Evolutionary conservation across 2,113 vertebrate genomes (phyloP).

Genomic region (Raphicerus campestris): DNA sequence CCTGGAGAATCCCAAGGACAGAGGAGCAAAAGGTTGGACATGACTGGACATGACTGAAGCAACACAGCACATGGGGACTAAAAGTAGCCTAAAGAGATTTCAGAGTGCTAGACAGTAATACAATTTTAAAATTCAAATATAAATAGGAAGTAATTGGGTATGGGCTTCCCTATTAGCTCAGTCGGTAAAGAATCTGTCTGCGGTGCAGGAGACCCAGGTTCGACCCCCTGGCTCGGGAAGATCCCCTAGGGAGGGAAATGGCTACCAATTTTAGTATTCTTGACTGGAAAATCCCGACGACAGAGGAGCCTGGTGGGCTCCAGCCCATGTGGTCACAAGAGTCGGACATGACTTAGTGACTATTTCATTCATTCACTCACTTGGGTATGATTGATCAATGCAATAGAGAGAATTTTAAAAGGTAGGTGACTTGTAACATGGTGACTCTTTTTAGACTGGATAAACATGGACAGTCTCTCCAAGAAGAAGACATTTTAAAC

Average conservation of each 20-base stretch:
- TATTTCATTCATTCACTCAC: neutral
- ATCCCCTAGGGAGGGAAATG: neutral
- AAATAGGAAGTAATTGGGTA: neutral
- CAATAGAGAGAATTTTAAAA: neutral
- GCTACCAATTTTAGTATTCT: neutral
- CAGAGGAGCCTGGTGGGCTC: neutral
- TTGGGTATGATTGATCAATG: neutral
- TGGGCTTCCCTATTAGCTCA: neutral
- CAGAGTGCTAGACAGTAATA: neutral
- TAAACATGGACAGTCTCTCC: neutral
- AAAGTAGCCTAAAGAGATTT: neutral
- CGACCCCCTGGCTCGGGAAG: fast-evolving
- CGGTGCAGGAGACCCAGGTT: fast-evolving
- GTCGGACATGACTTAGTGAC: neutral
- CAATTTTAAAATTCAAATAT: neutral
- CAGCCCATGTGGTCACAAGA: neutral
- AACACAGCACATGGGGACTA: neutral
- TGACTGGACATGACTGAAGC: neutral
- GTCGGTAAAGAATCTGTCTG: neutral
- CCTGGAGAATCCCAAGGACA: neutral
- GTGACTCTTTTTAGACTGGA: neutral
- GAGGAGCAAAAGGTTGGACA: neutral
- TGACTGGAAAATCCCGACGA: neutral
- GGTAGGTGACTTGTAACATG: neutral
- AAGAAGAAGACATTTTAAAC: neutral